Percentiles rank a stretch among this genome's conserved stretches.
These are phyloP conservation scores for Diachasmimorpha longicaudata DNA, from an alignment of 1,140 invertebrate species.

Conservation along the genomic window DNA sequence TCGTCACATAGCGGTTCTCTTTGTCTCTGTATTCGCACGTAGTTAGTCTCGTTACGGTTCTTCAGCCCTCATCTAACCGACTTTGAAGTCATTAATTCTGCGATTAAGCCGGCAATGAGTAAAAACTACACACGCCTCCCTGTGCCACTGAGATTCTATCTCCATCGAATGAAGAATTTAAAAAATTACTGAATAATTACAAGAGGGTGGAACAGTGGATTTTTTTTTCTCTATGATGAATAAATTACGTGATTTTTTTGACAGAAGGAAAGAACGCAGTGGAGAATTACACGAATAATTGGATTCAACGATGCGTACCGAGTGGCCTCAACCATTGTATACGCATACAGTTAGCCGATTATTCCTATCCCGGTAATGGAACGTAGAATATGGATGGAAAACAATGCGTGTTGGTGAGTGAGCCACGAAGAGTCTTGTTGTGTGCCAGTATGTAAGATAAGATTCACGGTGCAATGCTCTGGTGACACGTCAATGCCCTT, in stretches of 20 bases:
- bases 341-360: slow-evolving; percentile 49
- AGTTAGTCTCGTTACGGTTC: not conserved
- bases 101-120: not conserved
- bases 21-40: not conserved
- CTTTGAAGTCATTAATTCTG: not conserved
- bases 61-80: not conserved
- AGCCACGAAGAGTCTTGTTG: not conserved
- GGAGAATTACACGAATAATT: slow-evolving; percentile 50
- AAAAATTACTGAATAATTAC: not conserved
- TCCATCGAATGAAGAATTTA: not conserved
- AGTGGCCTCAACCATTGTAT: slow-evolving; percentile 48
- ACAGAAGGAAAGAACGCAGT: not conserved
- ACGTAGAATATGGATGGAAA: not conserved
- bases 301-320: slow-evolving; percentile 51
- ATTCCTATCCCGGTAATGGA: slow-evolving; percentile 38
- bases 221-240: too few species aligned
- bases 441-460: slow-evolving; percentile 18
- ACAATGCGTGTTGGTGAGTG: not conserved
- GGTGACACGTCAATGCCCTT: slow-evolving; percentile 41
- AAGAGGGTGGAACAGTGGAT: too few species aligned
- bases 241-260: too few species aligned
- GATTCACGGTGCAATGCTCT: slow-evolving; percentile 38
- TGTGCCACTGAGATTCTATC: not conserved
- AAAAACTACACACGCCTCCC: not conserved
- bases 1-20: not conserved